Evolutionary conservation across 2,113 vertebrate species (phyloP), one percentile per base, ranked within the genome.

Genomic region (Odontesthes bonariensis): DNA sequence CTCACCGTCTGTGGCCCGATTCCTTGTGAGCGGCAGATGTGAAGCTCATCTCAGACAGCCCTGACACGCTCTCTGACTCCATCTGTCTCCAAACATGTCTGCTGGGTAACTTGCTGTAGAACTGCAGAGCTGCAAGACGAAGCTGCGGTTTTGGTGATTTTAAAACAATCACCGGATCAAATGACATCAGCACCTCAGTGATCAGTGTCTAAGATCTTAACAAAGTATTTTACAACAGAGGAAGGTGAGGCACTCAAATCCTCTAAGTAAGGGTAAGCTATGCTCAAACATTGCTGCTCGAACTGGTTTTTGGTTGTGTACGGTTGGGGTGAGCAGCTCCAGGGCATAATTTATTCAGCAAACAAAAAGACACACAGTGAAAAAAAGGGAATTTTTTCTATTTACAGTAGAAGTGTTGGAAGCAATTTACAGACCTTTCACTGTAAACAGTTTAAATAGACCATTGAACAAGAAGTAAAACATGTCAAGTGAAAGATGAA

Each of bases 1-100:
- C 77, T 4, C 60, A 22, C 79, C 75, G 79, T 82, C 90, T 92
- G 86, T 87, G 86, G 80, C 77, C 81, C 40, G 62, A 82, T 85
- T 91, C 75, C 82, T 81, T 79, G 77, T 66, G 79, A 87, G 84
- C 71, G 84, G 85, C 90, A 92, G 90, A 92, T 90, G 90, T 89
- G 85, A 74, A 73, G 81, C 85, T 91, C 84, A 80, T 88, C 86
- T 88, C 81, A 86, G 75, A 79, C 81, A 77, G 86, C 63, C 85
- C 73, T 20, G 81, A 86, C 85, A 88, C 62, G 83, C 86, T 89
- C 73, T 82, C 86, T 81, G 84, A 81, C 75, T 92, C 91, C 90
- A 89, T 90, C 89, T 91, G 90, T 83, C 86, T 91, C 72, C 31
- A 66, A 85, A 85, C 76, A 61, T 69, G 90, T 84, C 80, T 56